These are phyloP conservation scores for Crocuta crocuta DNA, from an alignment of 2,113 vertebrate species.

Conservation along the genomic window DNA sequence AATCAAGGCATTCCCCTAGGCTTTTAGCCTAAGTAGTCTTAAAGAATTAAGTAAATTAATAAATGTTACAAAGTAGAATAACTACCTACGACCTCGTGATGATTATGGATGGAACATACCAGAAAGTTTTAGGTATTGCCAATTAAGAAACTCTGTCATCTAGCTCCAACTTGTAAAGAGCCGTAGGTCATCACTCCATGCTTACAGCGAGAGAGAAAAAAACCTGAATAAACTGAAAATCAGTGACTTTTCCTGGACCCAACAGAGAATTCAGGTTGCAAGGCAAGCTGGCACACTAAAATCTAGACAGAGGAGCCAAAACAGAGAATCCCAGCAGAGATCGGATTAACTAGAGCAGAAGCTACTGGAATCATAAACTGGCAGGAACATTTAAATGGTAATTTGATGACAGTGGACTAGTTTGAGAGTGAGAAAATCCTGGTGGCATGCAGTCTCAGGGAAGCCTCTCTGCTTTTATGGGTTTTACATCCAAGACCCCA, in stretches of 20 bases:
- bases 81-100: not conserved
- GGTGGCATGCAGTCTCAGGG: not conserved
- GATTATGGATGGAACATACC: not conserved
- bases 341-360: not conserved
- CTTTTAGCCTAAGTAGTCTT: not conserved
- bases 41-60: constrained; percentile 22
- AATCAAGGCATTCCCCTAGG: not conserved
- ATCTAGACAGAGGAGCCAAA: not conserved
- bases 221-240: not conserved
- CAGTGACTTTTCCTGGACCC: not conserved
- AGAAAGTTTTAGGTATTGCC: not conserved
- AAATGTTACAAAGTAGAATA: not conserved
- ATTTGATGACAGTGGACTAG: not conserved
- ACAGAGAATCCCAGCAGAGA: not conserved
- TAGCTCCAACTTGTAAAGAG: not conserved
- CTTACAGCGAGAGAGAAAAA: not conserved
- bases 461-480: not conserved
- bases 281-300: not conserved
- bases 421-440: not conserved
- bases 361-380: not conserved
- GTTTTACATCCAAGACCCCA: not conserved
- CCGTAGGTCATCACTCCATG: rapidly evolving
- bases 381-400: not conserved
- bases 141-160: not conserved
- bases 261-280: not conserved